Evolutionary conservation across 1,140 invertebrate species (phyloP).

Genomic region (Periplaneta americana): DNA sequence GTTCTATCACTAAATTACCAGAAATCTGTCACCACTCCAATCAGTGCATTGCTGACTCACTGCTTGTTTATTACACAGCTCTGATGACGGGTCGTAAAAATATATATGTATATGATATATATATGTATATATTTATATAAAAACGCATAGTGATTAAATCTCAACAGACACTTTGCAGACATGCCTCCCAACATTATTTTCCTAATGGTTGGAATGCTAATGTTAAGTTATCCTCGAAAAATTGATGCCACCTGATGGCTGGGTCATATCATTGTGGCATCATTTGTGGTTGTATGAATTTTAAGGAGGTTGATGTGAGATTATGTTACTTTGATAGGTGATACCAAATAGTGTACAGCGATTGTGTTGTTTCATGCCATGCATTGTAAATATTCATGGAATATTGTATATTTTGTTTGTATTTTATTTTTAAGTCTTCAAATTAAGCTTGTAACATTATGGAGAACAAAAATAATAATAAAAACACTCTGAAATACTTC

Average conservation of each 20-base stretch:
- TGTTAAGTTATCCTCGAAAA: neutral
- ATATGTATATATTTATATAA: too few relatives aligned
- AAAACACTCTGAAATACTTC: neutral
- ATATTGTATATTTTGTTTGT: conserved; percentile 16
- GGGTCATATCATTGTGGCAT: neutral
- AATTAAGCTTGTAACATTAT: conserved; percentile 14
- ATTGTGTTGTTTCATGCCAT: conserved; percentile 8
- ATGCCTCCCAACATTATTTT: neutral
- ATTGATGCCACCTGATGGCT: neutral
- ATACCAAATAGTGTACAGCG: conserved; percentile 1
- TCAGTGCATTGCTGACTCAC: too few relatives aligned
- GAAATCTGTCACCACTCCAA: neutral
- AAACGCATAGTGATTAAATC: too few relatives aligned
- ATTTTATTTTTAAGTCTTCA: conserved; percentile 14
- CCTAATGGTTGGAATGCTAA: neutral
- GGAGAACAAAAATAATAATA: conserved; percentile 6
- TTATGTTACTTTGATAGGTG: neutral
- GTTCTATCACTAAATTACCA: neutral
- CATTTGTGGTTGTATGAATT: neutral
- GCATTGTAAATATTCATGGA: conserved; percentile 14
- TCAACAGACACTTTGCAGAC: neutral
- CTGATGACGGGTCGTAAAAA: too few relatives aligned
- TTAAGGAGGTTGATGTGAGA: neutral
- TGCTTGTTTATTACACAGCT: too few relatives aligned
- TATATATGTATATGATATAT: too few relatives aligned